Evolutionary conservation across 2,888 invertebrate genomes (phyloP).

Genomic region (Willowsia nigromaculata): DNA sequence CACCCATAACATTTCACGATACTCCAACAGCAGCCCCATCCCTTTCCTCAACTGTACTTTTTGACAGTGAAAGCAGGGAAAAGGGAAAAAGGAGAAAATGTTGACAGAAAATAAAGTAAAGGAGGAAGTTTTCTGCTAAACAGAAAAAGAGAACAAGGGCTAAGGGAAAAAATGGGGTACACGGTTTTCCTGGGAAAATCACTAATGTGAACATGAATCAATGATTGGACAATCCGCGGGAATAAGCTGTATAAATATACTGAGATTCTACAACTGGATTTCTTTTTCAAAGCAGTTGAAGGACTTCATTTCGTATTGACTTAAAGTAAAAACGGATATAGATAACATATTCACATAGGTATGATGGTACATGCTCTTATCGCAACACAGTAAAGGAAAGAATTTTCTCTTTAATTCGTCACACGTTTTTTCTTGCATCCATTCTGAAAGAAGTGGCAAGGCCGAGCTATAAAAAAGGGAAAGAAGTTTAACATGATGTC

Average conservation of each 20-base stretch:
- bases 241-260: background rate
- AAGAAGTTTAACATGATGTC: background rate
- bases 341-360: background rate
- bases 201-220: conserved; percentile 60
- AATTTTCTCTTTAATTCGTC: conserved; percentile 51
- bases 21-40: background rate
- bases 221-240: conserved; percentile 12
- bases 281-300: background rate
- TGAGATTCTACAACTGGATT: background rate
- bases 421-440: conserved; percentile 42
- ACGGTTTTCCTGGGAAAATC: conserved; percentile 48
- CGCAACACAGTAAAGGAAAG: background rate
- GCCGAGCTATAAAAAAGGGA: background rate
- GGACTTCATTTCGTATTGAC: background rate
- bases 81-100: background rate
- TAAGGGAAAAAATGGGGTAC: background rate
- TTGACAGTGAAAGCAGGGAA: conserved; percentile 7
- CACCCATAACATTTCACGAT: background rate
- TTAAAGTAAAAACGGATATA: too few relatives aligned
- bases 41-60: conserved; percentile 2
- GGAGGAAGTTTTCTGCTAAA: background rate
- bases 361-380: too few relatives aligned
- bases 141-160: background rate
- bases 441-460: background rate
- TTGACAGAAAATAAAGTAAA: conserved; percentile 61